Evolutionary conservation across 2,797 vertebrate species (phyloP), one percentile per base, ranked within the genome.

Genomic region (Semotilus atromaculatus): DNA sequence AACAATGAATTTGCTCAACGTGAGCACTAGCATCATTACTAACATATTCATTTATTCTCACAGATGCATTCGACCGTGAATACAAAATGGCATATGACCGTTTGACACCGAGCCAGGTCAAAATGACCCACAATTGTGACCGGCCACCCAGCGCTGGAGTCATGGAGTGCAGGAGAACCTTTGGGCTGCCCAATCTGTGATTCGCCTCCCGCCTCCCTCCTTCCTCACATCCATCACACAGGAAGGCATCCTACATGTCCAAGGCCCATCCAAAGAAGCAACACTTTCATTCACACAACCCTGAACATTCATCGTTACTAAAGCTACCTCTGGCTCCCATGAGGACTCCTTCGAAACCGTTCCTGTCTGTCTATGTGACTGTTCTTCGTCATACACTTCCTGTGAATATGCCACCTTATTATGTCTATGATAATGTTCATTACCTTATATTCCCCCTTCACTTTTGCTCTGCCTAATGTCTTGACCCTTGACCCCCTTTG

Each of bases 41-140:
- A 29, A 81, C 55, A 13, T 8, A 60, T 58, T 9, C 75, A 2
- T 90, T 77, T 13, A 84, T 31, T 51, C 38, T 60, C n/a, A 43
- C 94, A 99, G 98, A 98, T 95, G 97, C 96, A 71, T 99, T 99
- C 87, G 98, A 99, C 91, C 96, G 97, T 23, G 98, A 99, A 90
- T 99, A 99, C 93, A 99, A 98, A 93, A 94, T 95, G 93, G 98
- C 98, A 4, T 99, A 99, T 0, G 97, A 99, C 66, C 97, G 97
- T 38, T 96, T 99, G 84, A 97, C 95, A 0, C 96, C 97, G 16
- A 96, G 87, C 88, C 97, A 98, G 89, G 97, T 99, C 88, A 99
- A 99, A 93, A 95, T 95, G 88, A 99, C 97, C n/a, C 97, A 99
- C 85, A 99, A 99, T 90, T 99, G 97, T 83, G 98, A 99, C 80